Evolutionary conservation across 2,888 invertebrate genomes (phyloP).

Genomic region (Leptopilina drosophilae): DNA sequence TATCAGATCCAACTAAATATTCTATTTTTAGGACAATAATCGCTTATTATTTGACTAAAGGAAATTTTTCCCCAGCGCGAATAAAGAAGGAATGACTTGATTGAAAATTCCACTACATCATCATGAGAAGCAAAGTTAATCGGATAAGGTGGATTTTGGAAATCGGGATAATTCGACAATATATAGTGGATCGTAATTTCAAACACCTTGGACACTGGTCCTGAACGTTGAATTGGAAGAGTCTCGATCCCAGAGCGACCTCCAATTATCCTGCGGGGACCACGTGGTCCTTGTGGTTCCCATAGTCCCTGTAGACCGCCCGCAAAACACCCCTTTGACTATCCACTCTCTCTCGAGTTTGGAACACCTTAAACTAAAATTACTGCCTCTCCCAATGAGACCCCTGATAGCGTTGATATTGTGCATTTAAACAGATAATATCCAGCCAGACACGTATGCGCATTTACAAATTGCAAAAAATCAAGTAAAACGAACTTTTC

Average conservation of each 20-base stretch:
- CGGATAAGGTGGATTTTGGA: conserved; percentile 45
- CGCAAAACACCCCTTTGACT: conserved; percentile 62
- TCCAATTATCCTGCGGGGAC: conserved; percentile 50
- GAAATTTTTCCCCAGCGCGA: no score
- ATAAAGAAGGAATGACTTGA: conserved; percentile 48
- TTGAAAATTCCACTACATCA: conserved; percentile 48
- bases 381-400: conserved; percentile 31
- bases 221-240: conserved; percentile 38
- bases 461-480: no score
- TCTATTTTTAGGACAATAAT: no score
- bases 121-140: conserved; percentile 52
- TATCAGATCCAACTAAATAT: no score
- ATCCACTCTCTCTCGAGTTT: conserved; percentile 46
- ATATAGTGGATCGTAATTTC: conserved; percentile 58
- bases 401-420: conserved; percentile 15
- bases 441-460: not conserved
- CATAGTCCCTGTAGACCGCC: conserved; percentile 72
- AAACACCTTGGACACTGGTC: conserved; percentile 55
- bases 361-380: conserved; percentile 38
- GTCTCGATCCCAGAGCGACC: not conserved
- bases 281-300: conserved; percentile 65
- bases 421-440: not conserved
- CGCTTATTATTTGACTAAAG: no score
- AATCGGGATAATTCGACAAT: conserved; percentile 64
- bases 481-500: no score